Conservation (phyloP, 2,888 invertebrate genomes). For the Acheta domesticus region DNA sequence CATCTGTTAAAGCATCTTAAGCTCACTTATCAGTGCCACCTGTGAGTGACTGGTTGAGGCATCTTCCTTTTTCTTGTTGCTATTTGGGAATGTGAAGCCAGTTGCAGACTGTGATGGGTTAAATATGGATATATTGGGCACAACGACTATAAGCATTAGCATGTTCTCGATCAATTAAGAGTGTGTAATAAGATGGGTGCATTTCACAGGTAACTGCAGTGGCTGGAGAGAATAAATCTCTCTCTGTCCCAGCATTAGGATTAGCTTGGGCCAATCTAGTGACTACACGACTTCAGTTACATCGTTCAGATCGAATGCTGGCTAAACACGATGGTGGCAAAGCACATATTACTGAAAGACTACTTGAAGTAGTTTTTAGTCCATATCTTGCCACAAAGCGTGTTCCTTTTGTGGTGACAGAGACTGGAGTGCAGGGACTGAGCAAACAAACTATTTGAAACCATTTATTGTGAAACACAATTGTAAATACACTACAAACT, state of each 20-base stretch:
- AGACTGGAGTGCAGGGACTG: slow-evolving; percentile 46
- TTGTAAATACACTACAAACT: slow-evolving; percentile 29
- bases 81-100: no score
- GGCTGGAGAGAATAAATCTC: slow-evolving; percentile 33
- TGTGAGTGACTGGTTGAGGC: no score
- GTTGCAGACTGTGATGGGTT: no score
- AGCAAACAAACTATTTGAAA: slow-evolving; percentile 12
- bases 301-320: slow-evolving; percentile 39
- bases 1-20: no score
- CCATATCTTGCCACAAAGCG: slow-evolving; percentile 54
- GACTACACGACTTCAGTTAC: slow-evolving; percentile 56
- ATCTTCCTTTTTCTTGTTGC: no score
- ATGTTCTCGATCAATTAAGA: no score
- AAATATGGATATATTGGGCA: no score
- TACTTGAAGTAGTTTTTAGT: slow-evolving; percentile 56
- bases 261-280: slow-evolving; percentile 65
- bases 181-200: no score
- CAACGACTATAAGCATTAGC: no score
- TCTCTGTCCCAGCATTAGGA: slow-evolving; percentile 58
- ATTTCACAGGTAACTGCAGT: slow-evolving; percentile 38
- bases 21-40: no score
- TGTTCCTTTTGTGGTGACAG: slow-evolving; percentile 53
- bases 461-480: slow-evolving; percentile 27
- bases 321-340: slow-evolving; percentile 38
- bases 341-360: slow-evolving; percentile 43